Base-by-base conservation (phyloP, 2,888 invertebrate species). In the Phytoseiulus persimilis region DNA sequence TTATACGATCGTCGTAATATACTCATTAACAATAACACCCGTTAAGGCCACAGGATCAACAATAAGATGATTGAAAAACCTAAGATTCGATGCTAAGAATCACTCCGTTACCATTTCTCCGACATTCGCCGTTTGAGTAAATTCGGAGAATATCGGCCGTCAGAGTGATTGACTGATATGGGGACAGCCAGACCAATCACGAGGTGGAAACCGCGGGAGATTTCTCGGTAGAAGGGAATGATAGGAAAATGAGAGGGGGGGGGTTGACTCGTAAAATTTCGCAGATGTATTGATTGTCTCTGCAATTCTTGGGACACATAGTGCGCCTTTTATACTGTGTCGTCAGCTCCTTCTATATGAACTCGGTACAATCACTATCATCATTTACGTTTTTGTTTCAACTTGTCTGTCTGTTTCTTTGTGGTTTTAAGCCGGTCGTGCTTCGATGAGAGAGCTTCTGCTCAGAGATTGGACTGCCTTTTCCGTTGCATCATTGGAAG, bases 201-300 rank as follows among this genome's bases (percentile, higher is more conserved):
- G n/a, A n/a, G n/a, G n/a, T n/a, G n/a, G n/a, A n/a, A n/a, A n/a
- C n/a, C n/a, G n/a, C n/a, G n/a, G n/a, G n/a, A n/a, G n/a, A n/a
- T n/a, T n/a, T n/a, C n/a, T 65, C 65, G 18, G 39, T 39, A 65
- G 1, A 65, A 2, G 65, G 65, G 1, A 28, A 23, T 23, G 23
- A 65, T 18, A 2, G 23, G 9, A 18, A 2, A 18, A 3, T 1
- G 18, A 23, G 65, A 23, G 28, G 18, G 39, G 3, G 9, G 39
- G 3, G 39, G 39, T 3, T 9, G 28, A 65, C 18, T 65, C 65
- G 65, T 65, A 18, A 18, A 65, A 2, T 14, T 65, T 65, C 65
- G 65, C 65, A 65, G 65, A 65, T n/a, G n/a, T 87, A 11, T 87
- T 87, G 87, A 87, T 87, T 87, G 87, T 87, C 87, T 87, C 45